Evolutionary conservation across 2,113 vertebrate species (phyloP), one percentile per base, ranked within the genome.

Genomic region (Melanerpes formicivorus): DNA sequence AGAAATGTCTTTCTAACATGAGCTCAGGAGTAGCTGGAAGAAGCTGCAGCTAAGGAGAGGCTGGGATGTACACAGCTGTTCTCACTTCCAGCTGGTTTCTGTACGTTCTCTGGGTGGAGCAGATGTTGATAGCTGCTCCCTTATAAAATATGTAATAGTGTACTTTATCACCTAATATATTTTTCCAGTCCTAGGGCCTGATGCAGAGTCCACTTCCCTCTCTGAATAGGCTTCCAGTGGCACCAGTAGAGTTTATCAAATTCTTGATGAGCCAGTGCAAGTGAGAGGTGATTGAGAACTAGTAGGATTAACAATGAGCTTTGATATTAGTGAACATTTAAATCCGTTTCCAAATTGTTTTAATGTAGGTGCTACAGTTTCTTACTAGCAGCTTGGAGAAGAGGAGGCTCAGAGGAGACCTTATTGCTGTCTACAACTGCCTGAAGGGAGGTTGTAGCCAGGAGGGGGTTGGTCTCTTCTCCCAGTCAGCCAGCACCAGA

Each of bases 71-170:
- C 73, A 69, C 87, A 93, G 73, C 87, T 92, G 84, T 65, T 85
- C 70, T 80, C 78, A 62, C 58, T 94, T 80, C 90, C 95, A 96
- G 84, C 82, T 96, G 94, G 1, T 30, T 93, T 92, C 85, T 69
- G 59, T 90, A n/a, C 16, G 40, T 79, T 93, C 82, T 90, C 26
- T 0, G 65, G 87, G 87, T 93, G 94, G 91, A 91, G 87, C 82
- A 92, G 89, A 56, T 18, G 3, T 65, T 74, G 87, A 94, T 85
- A 96, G 79, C 69, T 87, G 48, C 58, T 96, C 89, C 60, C 69
- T 90, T 90, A 91, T 96, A 94, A 96, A 96, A 96, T 89, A 90
- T 93, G 89, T 77, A 95, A 55, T 81, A 71, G 32, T 16, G 29
- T 44, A 26, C 81, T 95, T 96, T 85, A 94, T 91, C 84, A 83